Evolutionary conservation across 2,113 vertebrate species (phyloP), one percentile per base, ranked within the genome.

Genomic region (Atlantisia rogersi): DNA sequence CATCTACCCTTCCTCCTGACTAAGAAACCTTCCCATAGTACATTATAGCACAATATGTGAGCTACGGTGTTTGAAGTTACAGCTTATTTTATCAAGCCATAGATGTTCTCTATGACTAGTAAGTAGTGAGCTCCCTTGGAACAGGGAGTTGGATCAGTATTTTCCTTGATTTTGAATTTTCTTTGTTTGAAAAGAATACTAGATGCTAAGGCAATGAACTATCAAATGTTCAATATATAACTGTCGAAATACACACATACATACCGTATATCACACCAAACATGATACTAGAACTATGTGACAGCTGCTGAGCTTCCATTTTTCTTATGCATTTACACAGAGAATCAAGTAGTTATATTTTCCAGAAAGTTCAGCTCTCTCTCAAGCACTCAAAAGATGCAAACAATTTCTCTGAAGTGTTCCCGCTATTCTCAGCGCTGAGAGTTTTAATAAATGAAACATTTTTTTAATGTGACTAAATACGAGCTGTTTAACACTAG

Each of bases 261-360:
- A 19, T 11, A n/a, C 15, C 0, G 0, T 53, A 17, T 40, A 80
- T 42, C 75, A 73, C 31, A 65, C 21, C 69, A 86, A 96, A 94
- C 86, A 73, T 75, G 63, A 95, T 60, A 94, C 86, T 83, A 95
- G 75, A 96, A 94, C 88, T 80, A 71, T 44, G 59, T 91, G 71
- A 95, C 87, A 93, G 81, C 86, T 96, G 82, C 89, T 88, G 42
- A 84, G 32, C 89, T 82, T 62, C 71, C 31, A 52, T 74, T 92
- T 97, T 97, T 90, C 96, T 88, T 69, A 85, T 94, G 63, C 77
- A 87, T 93, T 95, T 93, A 85, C 53, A 91, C 78, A 48, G 90
- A 89, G 86, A 88, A 90, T 53, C 79, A 94, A 94, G 84, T 71
- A 85, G 67, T 59, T 86, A 10, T 15, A 35, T 86, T 84, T 86